These are phyloP conservation scores for Drosophila nigritarsus DNA, from an alignment of 2,888 invertebrate genomes.

Conservation along the genomic window DNA sequence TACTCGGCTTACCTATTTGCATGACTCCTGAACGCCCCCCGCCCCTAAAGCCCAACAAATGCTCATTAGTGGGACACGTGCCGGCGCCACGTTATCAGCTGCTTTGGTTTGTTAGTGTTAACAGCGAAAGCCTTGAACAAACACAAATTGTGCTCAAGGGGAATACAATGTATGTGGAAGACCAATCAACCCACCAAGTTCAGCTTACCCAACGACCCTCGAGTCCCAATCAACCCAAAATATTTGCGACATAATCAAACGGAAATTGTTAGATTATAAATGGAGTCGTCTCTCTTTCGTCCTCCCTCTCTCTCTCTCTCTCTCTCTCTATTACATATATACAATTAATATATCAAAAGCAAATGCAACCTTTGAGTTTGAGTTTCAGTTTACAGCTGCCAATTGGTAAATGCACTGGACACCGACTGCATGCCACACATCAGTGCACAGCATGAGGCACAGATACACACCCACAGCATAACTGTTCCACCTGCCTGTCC, in stretches of 20 bases:
- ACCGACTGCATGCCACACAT: conserved; percentile 27
- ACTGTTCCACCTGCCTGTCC: conserved; percentile 50
- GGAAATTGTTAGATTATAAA: conserved; percentile 17
- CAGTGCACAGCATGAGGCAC: conserved; percentile 40
- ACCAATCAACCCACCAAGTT: neutral
- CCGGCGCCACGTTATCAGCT: conserved; percentile 53
- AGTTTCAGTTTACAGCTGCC: conserved; percentile 15
- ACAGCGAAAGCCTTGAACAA: conserved; percentile 51
- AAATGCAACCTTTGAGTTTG: conserved; percentile 28
- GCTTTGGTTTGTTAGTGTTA: conserved; percentile 39
- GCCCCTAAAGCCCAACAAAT: conserved; percentile 38
- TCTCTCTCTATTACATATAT: neutral
- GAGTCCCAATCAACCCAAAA: conserved; percentile 15
- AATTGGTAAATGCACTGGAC: conserved; percentile 5
- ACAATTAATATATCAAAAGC: conserved; percentile 47
- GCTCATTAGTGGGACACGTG: conserved; percentile 68
- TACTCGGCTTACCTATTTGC: conserved; percentile 34
- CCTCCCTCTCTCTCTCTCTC: neutral
- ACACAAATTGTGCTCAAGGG: conserved; percentile 59
- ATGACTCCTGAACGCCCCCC: conserved; percentile 22
- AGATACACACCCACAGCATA: conserved; percentile 29
- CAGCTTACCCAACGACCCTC: neutral
- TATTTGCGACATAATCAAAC: conserved; percentile 33
- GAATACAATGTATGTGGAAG: neutral
- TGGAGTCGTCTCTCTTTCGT: neutral